Base-by-base conservation (phyloP, 2,797 vertebrate genomes). In the Ctenopoma kingsleyae region DNA sequence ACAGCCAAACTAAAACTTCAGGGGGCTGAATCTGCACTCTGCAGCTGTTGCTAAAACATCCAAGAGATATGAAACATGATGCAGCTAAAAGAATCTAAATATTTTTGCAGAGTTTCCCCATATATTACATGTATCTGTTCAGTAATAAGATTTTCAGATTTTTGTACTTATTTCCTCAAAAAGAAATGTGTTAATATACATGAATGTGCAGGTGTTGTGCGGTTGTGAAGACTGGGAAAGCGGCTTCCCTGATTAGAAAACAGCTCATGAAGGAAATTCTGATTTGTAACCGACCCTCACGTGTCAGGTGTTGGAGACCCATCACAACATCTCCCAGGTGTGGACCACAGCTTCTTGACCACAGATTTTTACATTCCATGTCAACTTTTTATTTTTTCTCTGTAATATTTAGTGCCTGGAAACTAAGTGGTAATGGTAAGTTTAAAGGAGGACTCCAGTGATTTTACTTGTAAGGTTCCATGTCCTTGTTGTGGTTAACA, bases 1-100 rank as follows among this genome's bases (percentile, higher is more conserved):
- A 83, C 65, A 85, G 74, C 71, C 67, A 62, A 81, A 73, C 74
- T 70, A 75, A 78, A 85, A 89, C 86, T 84, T 81, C 76, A 82
- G 84, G 83, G 75, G 72, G 70, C 73, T 82, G 75, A 71, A 84
- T 82, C 67, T 84, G 48, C 43, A 55, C 48, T 61, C 49, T 81
- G 74, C 84, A 91, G 77, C 81, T 85, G 70, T 60, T 62, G 20
- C 41, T 44, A 67, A 77, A 71, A 84, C 69, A 87, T 85, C 57
- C 40, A 35, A 46, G 63, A 80, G 48, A 67, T 55, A 19, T 44
- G 41, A 76, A 72, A 76, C 71, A 69, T 59, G 44, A 51, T 60
- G 60, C 66, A 53, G 54, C 58, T 57, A 32, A 61, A 61, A 32
- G 65, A 13, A 10, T 52, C 19, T 40, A 35, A 20, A 71, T 36